Base-by-base conservation (phyloP, 2,797 vertebrate species). In the Tragelaphus oryx region DNA sequence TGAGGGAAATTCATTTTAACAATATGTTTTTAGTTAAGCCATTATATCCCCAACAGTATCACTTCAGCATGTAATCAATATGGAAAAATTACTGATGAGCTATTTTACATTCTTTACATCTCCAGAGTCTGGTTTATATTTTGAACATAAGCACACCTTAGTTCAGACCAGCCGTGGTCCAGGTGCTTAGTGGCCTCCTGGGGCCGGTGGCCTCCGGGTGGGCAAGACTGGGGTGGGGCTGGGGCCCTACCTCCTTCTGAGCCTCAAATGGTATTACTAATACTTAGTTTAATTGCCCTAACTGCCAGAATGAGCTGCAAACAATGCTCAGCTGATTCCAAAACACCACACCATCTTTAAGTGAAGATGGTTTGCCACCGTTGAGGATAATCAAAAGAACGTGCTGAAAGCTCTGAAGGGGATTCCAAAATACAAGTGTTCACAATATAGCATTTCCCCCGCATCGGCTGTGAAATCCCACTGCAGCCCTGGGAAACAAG, bases 401-500 rank as follows among this genome's bases (percentile, higher is more conserved):
- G 24, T 62, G 71, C 92, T 13, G 10, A 91, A 79, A 44, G 68
- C 22, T 54, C 37, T 30, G 48, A 26, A 46, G 71, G 65, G 16
- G 18, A 44, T 48, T 71, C 71, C 76, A 30, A 52, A 85, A 80
- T 3, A 78, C n/a, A 3, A 55, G 54, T 4, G 8, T 48, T 54
- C 37, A 7, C 48, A 57, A 24, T 1, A n/a, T 2, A 28, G 60
- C 4, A 0, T 68, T 18, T 30, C 6, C 54, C 52, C 13, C 3
- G 2, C 4, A 1, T 10, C 37, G 0, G 33, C 17, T 0, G 14
- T 2, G 2, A n/a, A 26, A 4, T 22, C 41, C 3, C 48, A 2
- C 37, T 0, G 20, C 0, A 4, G 46, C 74, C 24, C 28, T 12
- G 20, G 6, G 24, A 41, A 50, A 1, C 0, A 0, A 1, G 4